Percentiles rank a stretch among this genome's conserved stretches.
Evolutionary conservation across 2,888 invertebrate genomes (phyloP).

Genomic region (Scaptomyza caliginosa): DNA sequence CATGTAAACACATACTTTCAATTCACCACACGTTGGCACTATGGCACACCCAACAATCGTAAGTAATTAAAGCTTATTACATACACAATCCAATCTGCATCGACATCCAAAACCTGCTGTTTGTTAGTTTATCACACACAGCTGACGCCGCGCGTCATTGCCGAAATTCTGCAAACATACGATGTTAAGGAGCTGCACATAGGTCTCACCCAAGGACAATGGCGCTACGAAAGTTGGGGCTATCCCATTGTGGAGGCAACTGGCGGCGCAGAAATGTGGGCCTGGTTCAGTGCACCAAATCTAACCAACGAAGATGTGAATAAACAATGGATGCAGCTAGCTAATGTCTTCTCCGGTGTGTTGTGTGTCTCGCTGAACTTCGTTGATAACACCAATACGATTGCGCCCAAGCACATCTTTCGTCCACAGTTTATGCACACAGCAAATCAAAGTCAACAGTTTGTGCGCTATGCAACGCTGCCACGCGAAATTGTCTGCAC

Average conservation of each 20-base stretch:
- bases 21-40: conserved; percentile 92
- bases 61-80: conserved; percentile 82
- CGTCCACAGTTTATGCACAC: conserved; percentile 86
- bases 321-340: conserved; percentile 93
- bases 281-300: conserved; percentile 91
- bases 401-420: conserved; percentile 93
- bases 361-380: conserved; percentile 98
- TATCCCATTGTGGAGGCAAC: conserved; percentile 95
- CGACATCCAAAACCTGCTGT: background rate
- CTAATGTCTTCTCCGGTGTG: conserved; percentile 95
- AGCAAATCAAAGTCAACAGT: conserved; percentile 86
- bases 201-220: conserved; percentile 95
- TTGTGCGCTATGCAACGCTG: conserved; percentile 92
- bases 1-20: conserved; percentile 96
- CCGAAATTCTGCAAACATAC: conserved; percentile 93
- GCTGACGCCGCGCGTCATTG: conserved; percentile 94
- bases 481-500: conserved; percentile 99
- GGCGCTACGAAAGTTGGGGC: conserved; percentile 97
- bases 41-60: conserved; percentile 87
- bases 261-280: conserved; percentile 96
- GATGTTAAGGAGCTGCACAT: conserved; percentile 95
- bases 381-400: conserved; percentile 92
- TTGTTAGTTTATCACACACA: conserved; percentile 91
- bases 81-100: background rate
- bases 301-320: conserved; percentile 86